Conservation (phyloP, 1,140 invertebrate genomes). For the Pantala flavescens region DNA sequence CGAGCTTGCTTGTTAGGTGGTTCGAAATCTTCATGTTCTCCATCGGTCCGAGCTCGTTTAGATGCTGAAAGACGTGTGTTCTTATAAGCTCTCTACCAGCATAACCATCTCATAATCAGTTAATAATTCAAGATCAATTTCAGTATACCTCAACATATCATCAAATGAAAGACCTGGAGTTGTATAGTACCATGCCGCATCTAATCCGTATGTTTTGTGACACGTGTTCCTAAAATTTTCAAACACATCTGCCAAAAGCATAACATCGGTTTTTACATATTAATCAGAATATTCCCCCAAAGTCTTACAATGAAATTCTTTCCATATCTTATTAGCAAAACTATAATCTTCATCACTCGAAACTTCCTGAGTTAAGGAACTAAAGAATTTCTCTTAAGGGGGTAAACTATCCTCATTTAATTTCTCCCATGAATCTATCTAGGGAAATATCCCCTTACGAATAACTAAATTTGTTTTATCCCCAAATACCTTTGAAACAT, state of each 20-base stretch:
- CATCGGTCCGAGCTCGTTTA: too few relatives aligned
- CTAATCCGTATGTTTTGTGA: constrained; percentile 22
- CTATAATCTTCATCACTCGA: neutral
- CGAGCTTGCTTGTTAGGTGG: too few relatives aligned
- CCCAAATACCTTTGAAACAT: neutral
- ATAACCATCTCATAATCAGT: constrained; percentile 24
- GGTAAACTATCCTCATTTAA: too few relatives aligned
- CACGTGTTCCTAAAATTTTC: constrained; percentile 5
- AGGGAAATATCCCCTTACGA: constrained; percentile 24
- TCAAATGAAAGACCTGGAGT: constrained; percentile 27
- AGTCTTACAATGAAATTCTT: neutral
- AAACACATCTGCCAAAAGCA: neutral
- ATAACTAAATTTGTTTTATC: neutral
- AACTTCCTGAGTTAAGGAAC: constrained; percentile 14
- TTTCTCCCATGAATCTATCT: constrained; percentile 25
- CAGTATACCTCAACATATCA: constrained; percentile 25
- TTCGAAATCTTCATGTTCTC: too few relatives aligned
- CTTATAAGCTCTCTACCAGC: too few relatives aligned
- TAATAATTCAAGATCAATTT: constrained; percentile 23
- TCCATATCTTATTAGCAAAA: neutral
- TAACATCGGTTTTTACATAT: neutral
- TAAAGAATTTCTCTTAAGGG: constrained; percentile 25
- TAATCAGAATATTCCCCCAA: neutral
- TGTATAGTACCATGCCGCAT: constrained; percentile 27
- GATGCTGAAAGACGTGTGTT: too few relatives aligned